Evolutionary conservation across 2,797 vertebrate species (phyloP).

Genomic region (Acanthopagrus latus): DNA sequence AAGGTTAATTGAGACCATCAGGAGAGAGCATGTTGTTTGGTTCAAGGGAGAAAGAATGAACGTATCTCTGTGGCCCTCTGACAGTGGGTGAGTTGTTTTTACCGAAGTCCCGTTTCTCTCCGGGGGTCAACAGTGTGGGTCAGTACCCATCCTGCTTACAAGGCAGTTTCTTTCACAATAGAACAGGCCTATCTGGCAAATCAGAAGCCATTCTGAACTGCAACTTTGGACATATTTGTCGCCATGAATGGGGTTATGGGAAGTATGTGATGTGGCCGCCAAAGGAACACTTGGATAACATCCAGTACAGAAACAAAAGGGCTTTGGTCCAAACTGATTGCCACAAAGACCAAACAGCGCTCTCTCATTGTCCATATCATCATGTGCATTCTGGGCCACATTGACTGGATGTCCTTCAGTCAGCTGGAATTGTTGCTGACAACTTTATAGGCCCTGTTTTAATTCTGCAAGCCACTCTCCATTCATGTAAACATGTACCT

Average conservation of each 20-base stretch:
- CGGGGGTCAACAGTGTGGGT: conserved; percentile 67
- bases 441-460: conserved; percentile 48
- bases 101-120: conserved; percentile 63
- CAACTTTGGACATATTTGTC: conserved; percentile 77
- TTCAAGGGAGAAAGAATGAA: conserved; percentile 12
- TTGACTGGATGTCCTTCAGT: conserved; percentile 62
- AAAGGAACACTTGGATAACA: conserved; percentile 74
- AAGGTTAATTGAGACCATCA: conserved; percentile 36
- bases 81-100: conserved; percentile 65
- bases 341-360: conserved; percentile 64
- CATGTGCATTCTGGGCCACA: conserved; percentile 56
- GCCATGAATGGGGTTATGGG: conserved; percentile 74
- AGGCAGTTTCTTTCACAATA: conserved; percentile 76
- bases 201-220: conserved; percentile 68
- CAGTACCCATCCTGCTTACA: conserved; percentile 74
- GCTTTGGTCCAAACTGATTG: conserved; percentile 69
- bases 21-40: conserved; percentile 10
- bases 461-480: conserved; percentile 19
- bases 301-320: conserved; percentile 78
- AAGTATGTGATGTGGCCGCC: conserved; percentile 74
- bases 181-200: conserved; percentile 72
- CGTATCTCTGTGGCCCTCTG: conserved; percentile 25
- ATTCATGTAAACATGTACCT: conserved; percentile 26
- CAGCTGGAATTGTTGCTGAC: conserved; percentile 73
- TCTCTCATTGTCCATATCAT: conserved; percentile 68